A percentile compares a stretch with the other conserved stretches of the same genome.
Conservation (phyloP, 1,140 invertebrate species). For the Tetraneura akinire region DNA sequence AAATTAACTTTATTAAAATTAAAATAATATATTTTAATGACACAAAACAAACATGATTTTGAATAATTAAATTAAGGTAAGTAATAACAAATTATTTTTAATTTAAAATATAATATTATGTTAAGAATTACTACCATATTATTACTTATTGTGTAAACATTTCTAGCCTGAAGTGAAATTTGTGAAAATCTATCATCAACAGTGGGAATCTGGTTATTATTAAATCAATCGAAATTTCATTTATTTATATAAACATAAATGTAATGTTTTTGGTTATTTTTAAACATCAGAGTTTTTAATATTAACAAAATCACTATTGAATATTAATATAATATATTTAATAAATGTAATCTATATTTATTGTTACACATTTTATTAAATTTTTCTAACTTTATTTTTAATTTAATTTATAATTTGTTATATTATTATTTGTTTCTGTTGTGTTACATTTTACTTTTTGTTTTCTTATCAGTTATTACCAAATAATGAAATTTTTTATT, state of each 20-base stretch:
- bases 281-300: conserved; percentile 6
- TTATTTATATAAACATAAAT: conserved; percentile 33
- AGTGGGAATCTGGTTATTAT: conserved; percentile 48
- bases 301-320: conserved; percentile 39
- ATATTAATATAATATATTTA: conserved; percentile 29
- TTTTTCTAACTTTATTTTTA: conserved; percentile 43
- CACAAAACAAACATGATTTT: neutral
- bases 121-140: neutral
- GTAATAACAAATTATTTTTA: neutral
- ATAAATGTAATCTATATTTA: conserved; percentile 37
- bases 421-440: conserved; percentile 41
- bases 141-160: conserved; percentile 22
- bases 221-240: neutral
- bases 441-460: conserved; percentile 27
- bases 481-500: conserved; percentile 22
- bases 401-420: conserved; percentile 43
- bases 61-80: neutral
- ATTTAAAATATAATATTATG: neutral
- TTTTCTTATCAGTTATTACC: conserved; percentile 7
- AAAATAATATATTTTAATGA: conserved; percentile 8
- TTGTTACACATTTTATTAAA: conserved; percentile 40
- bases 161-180: conserved; percentile 45
- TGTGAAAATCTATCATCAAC: conserved; percentile 41
- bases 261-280: conserved; percentile 9
- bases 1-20: conserved; percentile 22